Base-by-base conservation (phyloP, 2,797 vertebrate species). In the Chelmon rostratus region DNA sequence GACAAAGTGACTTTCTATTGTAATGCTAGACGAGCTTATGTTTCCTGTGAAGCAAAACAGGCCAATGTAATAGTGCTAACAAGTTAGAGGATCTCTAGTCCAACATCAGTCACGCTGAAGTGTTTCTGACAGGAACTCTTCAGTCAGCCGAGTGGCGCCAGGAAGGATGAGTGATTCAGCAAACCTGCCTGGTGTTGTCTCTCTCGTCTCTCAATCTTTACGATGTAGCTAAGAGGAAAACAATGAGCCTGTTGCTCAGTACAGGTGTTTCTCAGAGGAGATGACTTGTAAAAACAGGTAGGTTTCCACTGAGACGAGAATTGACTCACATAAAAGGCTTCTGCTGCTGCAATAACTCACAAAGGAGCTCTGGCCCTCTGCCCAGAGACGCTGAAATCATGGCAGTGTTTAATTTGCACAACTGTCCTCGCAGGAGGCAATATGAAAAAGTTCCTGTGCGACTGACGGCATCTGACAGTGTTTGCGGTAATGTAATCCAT, bases 131-230 rank as follows among this genome's bases (percentile, higher is more conserved):
- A 95, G 96, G 94, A 95, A 95, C 85, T 94, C 89, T 76, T 92
- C 88, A 90, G 88, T 82, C 93, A 94, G 95, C 93, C 94, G 83
- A 90, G 94, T 95, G 97, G 96, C 93, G 90, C 96, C 95, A 95
- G 86, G 15, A 93, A 95, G 94, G 93, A 95, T 93, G 93, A 95
- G 94, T 96, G 97, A 97, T 96, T 96, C 77, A 97, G 94, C 95
- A 94, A 95, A 95, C 93, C 93, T 94, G 94, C 87, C 94, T 33
- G 86, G 90, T 91, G 92, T 92, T 89, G 94, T 94, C 94, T 94
- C 91, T 88, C 88, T 92, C 93, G 86, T 93, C 91, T 90, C 92
- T 91, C 69, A 90, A 94, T 93, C 89, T 90, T 94, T 96, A 96
- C 90, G 91, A 96, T 87, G 84, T 70, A 81, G 82, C 76, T 79